Percentiles rank a stretch among this genome's conserved stretches.
Conservation (phyloP, 2,113 vertebrate genomes). For the Erinaceus europaeus region DNA sequence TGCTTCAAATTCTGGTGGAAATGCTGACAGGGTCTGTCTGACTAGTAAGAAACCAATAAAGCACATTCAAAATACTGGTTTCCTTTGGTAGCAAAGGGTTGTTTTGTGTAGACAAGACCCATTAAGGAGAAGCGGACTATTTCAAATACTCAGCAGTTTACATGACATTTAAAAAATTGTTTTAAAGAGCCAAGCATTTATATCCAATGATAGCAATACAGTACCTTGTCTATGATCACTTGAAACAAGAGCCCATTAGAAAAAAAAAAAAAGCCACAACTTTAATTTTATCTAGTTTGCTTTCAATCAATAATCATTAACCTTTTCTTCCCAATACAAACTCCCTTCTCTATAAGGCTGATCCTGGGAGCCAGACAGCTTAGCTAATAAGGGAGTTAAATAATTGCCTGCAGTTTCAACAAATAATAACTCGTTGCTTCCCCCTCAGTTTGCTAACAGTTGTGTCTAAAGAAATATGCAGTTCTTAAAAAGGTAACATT, state of each 20-base stretch:
- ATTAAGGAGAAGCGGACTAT: slow-evolving; percentile 68
- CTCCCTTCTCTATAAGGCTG: too few species aligned
- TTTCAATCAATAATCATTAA: too few species aligned
- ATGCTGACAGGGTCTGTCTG: slow-evolving; percentile 78
- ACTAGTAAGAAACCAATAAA: slow-evolving; percentile 76
- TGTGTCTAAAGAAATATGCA: slow-evolving; percentile 77
- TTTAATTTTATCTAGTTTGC: slow-evolving; percentile 72
- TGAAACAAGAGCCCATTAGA: slow-evolving; percentile 71
- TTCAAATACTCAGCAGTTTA: slow-evolving; percentile 78
- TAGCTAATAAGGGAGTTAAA: too few species aligned
- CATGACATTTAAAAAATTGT: slow-evolving; percentile 60
- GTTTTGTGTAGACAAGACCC: slow-evolving; percentile 74
- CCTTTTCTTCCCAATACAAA: too few species aligned
- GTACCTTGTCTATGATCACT: too few species aligned
- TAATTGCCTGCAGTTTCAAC: too few species aligned
- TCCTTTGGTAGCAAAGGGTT: slow-evolving; percentile 77
- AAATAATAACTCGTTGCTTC: too few species aligned
- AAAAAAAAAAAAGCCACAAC: slow-evolving; percentile 34
- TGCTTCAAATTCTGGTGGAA: slow-evolving; percentile 73
- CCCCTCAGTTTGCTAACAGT: too few species aligned
- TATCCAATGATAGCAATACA: slow-evolving; percentile 77
- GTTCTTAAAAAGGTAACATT: slow-evolving; percentile 84
- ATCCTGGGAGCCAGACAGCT: too few species aligned
- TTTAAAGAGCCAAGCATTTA: slow-evolving; percentile 75
- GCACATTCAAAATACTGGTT: slow-evolving; percentile 81